These are phyloP conservation scores for Aphelenchoides fujianensis DNA, from an alignment of 1,140 invertebrate genomes.

Conservation along the genomic window DNA sequence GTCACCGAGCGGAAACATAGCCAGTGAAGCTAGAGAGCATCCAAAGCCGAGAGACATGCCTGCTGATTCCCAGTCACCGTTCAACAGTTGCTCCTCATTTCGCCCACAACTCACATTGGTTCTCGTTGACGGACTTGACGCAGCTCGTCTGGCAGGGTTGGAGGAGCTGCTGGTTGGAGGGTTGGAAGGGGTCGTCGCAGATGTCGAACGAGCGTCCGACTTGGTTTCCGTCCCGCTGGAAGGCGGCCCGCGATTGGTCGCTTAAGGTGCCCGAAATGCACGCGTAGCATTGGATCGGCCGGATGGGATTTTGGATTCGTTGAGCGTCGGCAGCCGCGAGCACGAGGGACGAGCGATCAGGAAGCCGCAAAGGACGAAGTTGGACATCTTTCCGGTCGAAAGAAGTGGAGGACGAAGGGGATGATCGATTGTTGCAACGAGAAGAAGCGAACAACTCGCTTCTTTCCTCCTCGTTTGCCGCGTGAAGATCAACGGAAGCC, in stretches of 20 bases:
- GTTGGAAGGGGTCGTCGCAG: conserved; percentile 22
- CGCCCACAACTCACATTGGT: conserved; percentile 14
- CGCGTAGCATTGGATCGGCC: conserved; percentile 17
- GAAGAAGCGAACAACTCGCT: too few relatives aligned
- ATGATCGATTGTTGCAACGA: too few relatives aligned
- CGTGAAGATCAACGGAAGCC: too few relatives aligned
- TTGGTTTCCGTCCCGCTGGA: background rate
- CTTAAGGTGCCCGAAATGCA: conserved; percentile 1
- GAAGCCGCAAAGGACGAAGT: too few relatives aligned
- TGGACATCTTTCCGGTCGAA: too few relatives aligned
- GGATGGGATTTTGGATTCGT: conserved; percentile 6
- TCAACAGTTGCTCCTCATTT: too few relatives aligned
- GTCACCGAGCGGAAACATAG: too few relatives aligned
- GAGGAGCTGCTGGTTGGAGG: background rate
- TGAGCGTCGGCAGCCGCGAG: conserved; percentile 4
- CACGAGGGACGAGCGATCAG: background rate
- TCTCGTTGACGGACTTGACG: conserved; percentile 15
- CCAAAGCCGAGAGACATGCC: too few relatives aligned
- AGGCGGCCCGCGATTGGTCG: conserved; percentile 17
- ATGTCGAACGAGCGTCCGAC: background rate
- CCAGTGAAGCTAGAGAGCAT: too few relatives aligned
- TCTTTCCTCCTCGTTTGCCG: too few relatives aligned
- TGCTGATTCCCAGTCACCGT: too few relatives aligned
- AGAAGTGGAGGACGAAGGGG: too few relatives aligned
- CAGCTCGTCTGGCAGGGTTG: conserved; percentile 20